Conservation (phyloP, 1,140 invertebrate genomes). For the Hylaeus volcanicus region DNA sequence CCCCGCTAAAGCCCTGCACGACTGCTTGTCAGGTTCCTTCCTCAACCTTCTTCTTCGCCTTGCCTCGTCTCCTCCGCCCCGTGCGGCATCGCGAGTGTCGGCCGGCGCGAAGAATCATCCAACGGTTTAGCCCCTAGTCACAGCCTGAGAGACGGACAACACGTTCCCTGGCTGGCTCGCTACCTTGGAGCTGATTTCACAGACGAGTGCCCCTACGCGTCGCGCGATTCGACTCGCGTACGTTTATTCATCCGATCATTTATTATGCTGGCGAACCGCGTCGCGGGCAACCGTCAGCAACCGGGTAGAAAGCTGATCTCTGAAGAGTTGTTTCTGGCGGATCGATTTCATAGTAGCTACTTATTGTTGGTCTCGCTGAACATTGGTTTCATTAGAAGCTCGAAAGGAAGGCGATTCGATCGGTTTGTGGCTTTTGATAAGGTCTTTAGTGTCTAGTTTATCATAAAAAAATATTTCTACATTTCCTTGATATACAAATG, state of each 20-base stretch:
- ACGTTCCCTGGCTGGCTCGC: neutral
- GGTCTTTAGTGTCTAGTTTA: too few species aligned
- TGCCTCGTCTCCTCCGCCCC: neutral
- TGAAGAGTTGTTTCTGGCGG: too few species aligned
- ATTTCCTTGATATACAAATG: too few species aligned
- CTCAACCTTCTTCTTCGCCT: slow-evolving; percentile 42
- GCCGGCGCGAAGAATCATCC: slow-evolving; percentile 1
- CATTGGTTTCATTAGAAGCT: too few species aligned
- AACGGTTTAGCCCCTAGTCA: neutral
- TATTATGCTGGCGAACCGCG: neutral
- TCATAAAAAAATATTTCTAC: too few species aligned
- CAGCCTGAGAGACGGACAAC: neutral
- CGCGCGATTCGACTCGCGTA: neutral
- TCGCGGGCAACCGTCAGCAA: neutral
- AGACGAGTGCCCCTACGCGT: neutral
- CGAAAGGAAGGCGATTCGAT: too few species aligned
- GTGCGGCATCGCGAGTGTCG: neutral
- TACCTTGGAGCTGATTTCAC: neutral
- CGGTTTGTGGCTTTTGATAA: too few species aligned
- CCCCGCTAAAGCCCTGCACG: slow-evolving; percentile 56
- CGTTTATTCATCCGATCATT: neutral
- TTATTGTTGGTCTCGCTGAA: too few species aligned
- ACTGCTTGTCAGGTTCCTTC: slow-evolving; percentile 50
- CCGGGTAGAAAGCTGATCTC: neutral
- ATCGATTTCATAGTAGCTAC: neutral